These are phyloP conservation scores for Eulithis testata DNA, from an alignment of 2,888 invertebrate species.

Conservation along the genomic window DNA sequence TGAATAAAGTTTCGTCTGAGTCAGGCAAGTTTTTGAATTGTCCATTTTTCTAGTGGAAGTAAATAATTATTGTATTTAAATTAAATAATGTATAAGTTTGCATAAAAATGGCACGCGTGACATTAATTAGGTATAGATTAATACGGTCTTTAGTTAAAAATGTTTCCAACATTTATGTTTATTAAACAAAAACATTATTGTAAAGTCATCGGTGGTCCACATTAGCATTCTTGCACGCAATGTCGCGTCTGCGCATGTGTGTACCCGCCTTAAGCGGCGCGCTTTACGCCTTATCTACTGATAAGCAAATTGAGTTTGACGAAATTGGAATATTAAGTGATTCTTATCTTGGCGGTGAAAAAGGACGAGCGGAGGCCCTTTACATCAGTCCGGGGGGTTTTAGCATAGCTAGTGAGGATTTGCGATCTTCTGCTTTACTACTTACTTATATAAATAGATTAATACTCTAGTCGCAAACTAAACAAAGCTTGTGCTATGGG, in stretches of 20 bases:
- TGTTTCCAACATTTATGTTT: background rate
- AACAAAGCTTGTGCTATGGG: no score
- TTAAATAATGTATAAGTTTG: no score
- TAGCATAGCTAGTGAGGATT: background rate
- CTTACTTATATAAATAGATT: no score
- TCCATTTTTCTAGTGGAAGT: no score
- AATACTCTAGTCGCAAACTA: no score
- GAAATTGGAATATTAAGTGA: constrained; percentile 45
- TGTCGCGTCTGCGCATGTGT: constrained; percentile 32
- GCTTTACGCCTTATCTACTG: constrained; percentile 36
- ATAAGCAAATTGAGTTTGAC: constrained; percentile 46
- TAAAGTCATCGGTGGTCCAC: constrained; percentile 31
- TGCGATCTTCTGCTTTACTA: no score
- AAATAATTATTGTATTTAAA: no score
- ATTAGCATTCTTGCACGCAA: constrained; percentile 39
- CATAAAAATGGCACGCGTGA: no score
- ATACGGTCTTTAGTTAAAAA: no score
- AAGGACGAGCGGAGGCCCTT: constrained; percentile 1
- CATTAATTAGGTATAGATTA: no score
- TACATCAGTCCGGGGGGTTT: background rate
- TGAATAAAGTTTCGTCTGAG: no score
- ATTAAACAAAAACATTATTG: background rate
- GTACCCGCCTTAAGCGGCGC: constrained; percentile 33
- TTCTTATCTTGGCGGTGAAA: constrained; percentile 33
- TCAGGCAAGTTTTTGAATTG: no score